Percentiles rank a stretch among this genome's conserved stretches.
Conservation (phyloP, 1,140 invertebrate species). For the Trichonephila clavipes region DNA sequence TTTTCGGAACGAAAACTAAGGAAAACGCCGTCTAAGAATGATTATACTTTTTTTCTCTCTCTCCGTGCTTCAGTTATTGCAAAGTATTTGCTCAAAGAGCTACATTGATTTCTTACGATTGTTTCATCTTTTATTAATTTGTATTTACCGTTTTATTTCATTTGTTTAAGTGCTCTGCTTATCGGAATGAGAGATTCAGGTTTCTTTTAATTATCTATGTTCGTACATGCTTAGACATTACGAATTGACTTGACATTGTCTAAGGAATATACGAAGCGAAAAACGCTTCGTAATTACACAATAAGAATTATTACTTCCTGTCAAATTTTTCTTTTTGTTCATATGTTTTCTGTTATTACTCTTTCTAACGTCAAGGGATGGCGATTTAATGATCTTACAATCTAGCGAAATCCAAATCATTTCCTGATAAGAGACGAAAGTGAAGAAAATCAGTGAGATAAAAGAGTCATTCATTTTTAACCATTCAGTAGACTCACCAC, state of each 20-base stretch:
- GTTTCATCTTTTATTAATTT: slow-evolving; percentile 68
- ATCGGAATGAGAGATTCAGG: slow-evolving; percentile 7
- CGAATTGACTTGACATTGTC: background rate
- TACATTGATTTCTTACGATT: slow-evolving; percentile 66
- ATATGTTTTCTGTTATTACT: background rate
- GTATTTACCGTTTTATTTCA: slow-evolving; percentile 62
- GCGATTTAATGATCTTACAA: too few species aligned
- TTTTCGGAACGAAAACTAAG: slow-evolving; percentile 42
- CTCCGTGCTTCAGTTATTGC: slow-evolving; percentile 30
- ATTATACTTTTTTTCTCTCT: slow-evolving; percentile 31
- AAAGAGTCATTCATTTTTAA: too few species aligned
- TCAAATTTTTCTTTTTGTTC: background rate
- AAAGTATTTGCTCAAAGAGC: slow-evolving; percentile 56
- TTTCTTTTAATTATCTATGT: slow-evolving; percentile 24
- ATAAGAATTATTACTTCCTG: background rate
- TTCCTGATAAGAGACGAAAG: too few species aligned
- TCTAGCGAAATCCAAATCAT: too few species aligned
- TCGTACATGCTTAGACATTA: background rate
- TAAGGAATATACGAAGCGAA: background rate
- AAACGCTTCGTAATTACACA: background rate
- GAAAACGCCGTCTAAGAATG: slow-evolving; percentile 50
- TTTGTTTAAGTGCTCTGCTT: slow-evolving; percentile 28
- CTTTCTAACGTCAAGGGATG: background rate
- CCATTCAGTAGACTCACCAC: too few species aligned
- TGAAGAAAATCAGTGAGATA: too few species aligned